A percentile compares a stretch with the other conserved stretches of the same genome.
Conservation (phyloP, 2,113 vertebrate genomes). For the Amphiprion percula region DNA sequence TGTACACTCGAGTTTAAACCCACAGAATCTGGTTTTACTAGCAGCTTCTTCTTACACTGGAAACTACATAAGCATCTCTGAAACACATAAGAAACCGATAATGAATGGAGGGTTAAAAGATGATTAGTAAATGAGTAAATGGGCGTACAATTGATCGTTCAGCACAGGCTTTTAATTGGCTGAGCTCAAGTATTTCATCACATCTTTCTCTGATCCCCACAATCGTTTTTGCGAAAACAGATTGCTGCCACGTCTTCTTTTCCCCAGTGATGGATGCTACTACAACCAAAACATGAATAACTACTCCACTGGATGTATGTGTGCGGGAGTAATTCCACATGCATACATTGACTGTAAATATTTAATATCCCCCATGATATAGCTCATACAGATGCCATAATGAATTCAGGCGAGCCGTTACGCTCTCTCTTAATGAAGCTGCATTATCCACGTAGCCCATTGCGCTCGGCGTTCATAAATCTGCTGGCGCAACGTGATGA, state of each 20-base stretch:
- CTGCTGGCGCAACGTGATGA: constrained; percentile 74
- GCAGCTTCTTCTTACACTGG: too few relatives aligned
- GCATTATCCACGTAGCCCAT: constrained; percentile 62
- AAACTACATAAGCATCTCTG: too few relatives aligned
- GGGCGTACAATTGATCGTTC: too few relatives aligned
- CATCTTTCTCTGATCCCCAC: background rate
- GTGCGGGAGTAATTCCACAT: constrained; percentile 40
- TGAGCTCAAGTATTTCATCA: background rate
- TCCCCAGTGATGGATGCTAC: constrained; percentile 20
- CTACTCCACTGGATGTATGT: background rate
- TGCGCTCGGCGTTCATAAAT: constrained; percentile 72
- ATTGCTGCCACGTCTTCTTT: constrained; percentile 5
- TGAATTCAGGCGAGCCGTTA: constrained; percentile 51
- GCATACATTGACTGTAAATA: constrained; percentile 68
- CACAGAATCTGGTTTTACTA: too few relatives aligned
- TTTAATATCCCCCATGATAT: constrained; percentile 65
- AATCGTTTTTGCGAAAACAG: constrained; percentile 26
- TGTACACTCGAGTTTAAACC: too few relatives aligned
- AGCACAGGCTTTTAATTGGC: background rate
- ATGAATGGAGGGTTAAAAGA: too few relatives aligned
- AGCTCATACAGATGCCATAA: constrained; percentile 60
- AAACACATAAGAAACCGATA: too few relatives aligned
- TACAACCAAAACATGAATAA: constrained; percentile 38
- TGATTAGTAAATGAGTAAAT: too few relatives aligned
- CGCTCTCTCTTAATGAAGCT: constrained; percentile 74